Conservation (phyloP, 2,113 vertebrate species). For the Pelusios castaneus region DNA sequence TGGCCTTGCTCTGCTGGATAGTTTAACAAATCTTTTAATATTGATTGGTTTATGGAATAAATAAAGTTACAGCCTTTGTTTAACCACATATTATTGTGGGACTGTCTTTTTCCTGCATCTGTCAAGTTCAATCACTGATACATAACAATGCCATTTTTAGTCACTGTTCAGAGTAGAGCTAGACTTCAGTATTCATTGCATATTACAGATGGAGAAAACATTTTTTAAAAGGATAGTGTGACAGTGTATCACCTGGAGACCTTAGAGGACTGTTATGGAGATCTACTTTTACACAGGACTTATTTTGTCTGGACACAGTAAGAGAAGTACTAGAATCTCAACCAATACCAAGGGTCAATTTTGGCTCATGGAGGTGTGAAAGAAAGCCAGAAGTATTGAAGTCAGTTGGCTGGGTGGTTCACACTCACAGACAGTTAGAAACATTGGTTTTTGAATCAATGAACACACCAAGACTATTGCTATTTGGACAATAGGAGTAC, state of each 20-base stretch:
- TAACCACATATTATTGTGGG: background rate
- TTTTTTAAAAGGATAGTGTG: background rate
- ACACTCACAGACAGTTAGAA: background rate
- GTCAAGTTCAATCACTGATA: background rate
- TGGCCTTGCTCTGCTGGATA: background rate
- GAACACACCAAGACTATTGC: background rate
- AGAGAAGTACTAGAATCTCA: background rate
- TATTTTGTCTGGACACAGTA: background rate
- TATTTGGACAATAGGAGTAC: background rate
- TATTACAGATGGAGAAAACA: background rate
- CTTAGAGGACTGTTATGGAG: background rate
- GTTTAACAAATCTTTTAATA: background rate
- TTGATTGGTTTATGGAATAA: background rate
- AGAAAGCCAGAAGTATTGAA: background rate
- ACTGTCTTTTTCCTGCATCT: background rate
- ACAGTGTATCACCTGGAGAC: background rate
- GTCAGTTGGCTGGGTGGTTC: background rate
- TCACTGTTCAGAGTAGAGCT: background rate
- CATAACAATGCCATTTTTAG: background rate
- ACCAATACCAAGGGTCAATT: background rate
- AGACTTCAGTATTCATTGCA: background rate
- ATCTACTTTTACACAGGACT: background rate
- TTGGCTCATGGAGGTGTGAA: background rate
- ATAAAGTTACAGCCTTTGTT: background rate
- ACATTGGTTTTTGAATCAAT: background rate